Evolutionary conservation across 2,797 vertebrate species (phyloP).

Genomic region (Prionace glauca): DNA sequence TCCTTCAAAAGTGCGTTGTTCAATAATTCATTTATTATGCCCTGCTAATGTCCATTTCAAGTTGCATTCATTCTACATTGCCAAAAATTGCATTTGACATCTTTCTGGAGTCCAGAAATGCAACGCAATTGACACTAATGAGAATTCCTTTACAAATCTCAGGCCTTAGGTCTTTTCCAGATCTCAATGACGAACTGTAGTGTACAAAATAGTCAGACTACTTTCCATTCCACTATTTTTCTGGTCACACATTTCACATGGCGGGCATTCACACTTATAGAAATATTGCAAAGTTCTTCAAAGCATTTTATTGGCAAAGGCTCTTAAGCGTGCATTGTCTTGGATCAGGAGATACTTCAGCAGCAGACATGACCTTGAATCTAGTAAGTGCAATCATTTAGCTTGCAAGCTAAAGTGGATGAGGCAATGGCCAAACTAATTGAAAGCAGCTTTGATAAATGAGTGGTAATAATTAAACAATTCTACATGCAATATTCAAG

Average conservation of each 20-base stretch:
- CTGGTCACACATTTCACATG: not conserved
- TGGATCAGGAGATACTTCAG: not conserved
- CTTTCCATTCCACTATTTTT: not conserved
- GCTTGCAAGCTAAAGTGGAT: conserved; percentile 6
- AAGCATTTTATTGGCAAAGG: not conserved
- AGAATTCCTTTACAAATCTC: not conserved
- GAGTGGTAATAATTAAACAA: not conserved
- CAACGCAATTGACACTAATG: not conserved
- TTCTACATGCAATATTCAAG: not conserved
- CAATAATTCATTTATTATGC: not conserved
- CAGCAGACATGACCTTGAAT: not conserved
- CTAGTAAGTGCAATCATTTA: not conserved
- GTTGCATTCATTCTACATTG: not conserved
- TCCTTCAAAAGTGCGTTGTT: not conserved
- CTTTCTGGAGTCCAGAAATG: not conserved
- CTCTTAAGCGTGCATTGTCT: not conserved
- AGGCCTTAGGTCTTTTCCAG: not conserved
- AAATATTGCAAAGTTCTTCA: not conserved
- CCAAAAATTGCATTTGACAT: not conserved
- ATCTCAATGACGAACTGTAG: not conserved
- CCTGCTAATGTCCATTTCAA: not conserved
- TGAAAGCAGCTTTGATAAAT: not conserved
- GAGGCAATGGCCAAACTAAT: not conserved
- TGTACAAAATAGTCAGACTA: not conserved
- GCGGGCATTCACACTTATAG: not conserved